Conservation (phyloP, 2,113 vertebrate genomes). For the Ranitomeya variabilis region DNA sequence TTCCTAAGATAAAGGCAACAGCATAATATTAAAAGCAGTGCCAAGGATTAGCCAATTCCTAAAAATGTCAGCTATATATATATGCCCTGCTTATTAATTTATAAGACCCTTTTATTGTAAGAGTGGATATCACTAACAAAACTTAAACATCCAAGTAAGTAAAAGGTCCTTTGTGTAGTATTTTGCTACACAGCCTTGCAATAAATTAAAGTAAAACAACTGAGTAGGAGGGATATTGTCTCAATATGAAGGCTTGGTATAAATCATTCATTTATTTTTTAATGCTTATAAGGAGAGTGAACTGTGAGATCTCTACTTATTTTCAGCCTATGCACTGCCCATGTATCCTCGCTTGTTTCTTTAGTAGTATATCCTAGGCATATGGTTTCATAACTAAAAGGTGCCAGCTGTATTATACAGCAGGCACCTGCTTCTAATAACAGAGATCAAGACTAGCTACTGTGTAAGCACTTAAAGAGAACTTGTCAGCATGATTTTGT, state of each 20-base stretch:
- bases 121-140: conserved; percentile 27
- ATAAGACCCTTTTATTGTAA: conserved; percentile 23
- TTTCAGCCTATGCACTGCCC: too few relatives aligned
- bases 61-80: conserved; percentile 36
- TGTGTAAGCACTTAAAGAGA: too few relatives aligned
- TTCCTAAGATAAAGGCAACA: conserved; percentile 39
- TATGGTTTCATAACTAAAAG: too few relatives aligned
- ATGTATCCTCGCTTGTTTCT: too few relatives aligned
- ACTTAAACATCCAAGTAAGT: conserved; percentile 15
- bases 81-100: conserved; percentile 45
- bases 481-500: too few relatives aligned
- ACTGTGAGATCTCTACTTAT: too few relatives aligned
- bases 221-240: background rate
- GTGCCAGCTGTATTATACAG: too few relatives aligned
- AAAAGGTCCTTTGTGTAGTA: conserved; percentile 12
- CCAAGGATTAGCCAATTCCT: conserved; percentile 30
- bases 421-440: too few relatives aligned
- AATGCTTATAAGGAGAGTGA: background rate
- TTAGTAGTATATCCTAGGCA: too few relatives aligned
- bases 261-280: background rate
- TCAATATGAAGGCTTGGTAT: background rate
- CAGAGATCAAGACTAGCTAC: too few relatives aligned
- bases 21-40: conserved; percentile 29
- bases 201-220: background rate
- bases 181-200: background rate